Evolutionary conservation across 2,888 invertebrate genomes (phyloP).

Genomic region (Villa cingulata): DNA sequence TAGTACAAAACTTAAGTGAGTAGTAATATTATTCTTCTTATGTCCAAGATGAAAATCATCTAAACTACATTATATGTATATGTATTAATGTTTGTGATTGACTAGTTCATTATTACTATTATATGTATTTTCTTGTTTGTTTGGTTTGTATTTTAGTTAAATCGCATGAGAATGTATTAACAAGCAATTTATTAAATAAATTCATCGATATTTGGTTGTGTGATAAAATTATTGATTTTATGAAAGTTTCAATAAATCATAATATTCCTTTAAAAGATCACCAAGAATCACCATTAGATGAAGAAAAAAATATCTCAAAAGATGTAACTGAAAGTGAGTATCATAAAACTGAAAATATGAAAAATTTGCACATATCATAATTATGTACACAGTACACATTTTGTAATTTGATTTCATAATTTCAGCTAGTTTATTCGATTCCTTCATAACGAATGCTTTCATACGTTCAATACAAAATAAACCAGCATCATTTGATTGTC

Average conservation of each 20-base stretch:
- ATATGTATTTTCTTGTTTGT: background rate
- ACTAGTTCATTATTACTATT: background rate
- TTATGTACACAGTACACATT: background rate
- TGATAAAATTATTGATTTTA: slow-evolving; percentile 16
- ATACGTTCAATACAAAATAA: slow-evolving; percentile 11
- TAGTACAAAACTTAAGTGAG: slow-evolving; percentile 28
- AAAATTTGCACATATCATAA: background rate
- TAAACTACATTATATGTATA: too few species aligned
- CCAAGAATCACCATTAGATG: background rate
- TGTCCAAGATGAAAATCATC: too few species aligned
- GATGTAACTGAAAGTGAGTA: background rate
- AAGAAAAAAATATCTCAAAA: background rate
- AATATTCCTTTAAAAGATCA: background rate
- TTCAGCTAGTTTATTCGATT: slow-evolving; percentile 7
- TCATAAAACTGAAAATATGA: background rate
- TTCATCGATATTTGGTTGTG: slow-evolving; percentile 17
- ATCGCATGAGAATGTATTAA: slow-evolving; percentile 20
- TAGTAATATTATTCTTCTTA: background rate
- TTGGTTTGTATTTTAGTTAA: slow-evolving; percentile 7
- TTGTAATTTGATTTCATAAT: slow-evolving; percentile 2
- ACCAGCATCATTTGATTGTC: slow-evolving; percentile 32
- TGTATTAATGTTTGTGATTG: background rate
- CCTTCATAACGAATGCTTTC: slow-evolving; percentile 4
- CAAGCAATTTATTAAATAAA: slow-evolving; percentile 17
- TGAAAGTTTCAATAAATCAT: background rate